Evolutionary conservation across 2,797 vertebrate species (phyloP).

Genomic region (Neoniphon sammara): DNA sequence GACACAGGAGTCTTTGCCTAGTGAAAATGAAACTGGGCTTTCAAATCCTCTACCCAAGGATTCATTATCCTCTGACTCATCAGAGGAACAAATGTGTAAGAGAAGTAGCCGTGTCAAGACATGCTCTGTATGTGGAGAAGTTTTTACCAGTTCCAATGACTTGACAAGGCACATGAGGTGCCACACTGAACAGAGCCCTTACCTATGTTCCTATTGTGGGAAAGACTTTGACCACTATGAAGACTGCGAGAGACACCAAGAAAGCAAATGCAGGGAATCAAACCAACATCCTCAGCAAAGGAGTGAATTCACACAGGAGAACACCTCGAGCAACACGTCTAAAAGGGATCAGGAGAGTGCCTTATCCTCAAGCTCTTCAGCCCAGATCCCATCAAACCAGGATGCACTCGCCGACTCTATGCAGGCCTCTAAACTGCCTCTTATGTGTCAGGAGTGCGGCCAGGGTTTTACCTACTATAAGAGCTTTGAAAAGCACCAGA

Average conservation of each 20-base stretch:
- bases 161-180: slow-evolving; percentile 44
- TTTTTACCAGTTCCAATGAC: slow-evolving; percentile 30
- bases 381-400: background rate
- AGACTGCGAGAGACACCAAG: slow-evolving; percentile 14
- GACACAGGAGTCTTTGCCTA: background rate
- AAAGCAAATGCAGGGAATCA: slow-evolving; percentile 25
- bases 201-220: slow-evolving; percentile 17
- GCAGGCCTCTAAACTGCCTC: background rate
- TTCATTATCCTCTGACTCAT: background rate
- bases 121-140: slow-evolving; percentile 27
- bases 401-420: background rate
- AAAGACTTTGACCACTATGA: slow-evolving; percentile 44
- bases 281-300: background rate
- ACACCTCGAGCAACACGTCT: background rate
- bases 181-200: slow-evolving; percentile 22
- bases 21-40: slow-evolving; percentile 11
- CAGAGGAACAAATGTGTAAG: slow-evolving; percentile 16
- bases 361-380: slow-evolving; percentile 6
- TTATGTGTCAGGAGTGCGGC: slow-evolving; percentile 37
- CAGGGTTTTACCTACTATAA: slow-evolving; percentile 40
- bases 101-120: slow-evolving; percentile 43
- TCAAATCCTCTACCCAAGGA: slow-evolving; percentile 4
- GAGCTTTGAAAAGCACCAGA: slow-evolving; percentile 38
- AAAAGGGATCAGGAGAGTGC: background rate
- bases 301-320: background rate